Conservation (phyloP, 2,888 invertebrate genomes). For the Dynastes maya region DNA sequence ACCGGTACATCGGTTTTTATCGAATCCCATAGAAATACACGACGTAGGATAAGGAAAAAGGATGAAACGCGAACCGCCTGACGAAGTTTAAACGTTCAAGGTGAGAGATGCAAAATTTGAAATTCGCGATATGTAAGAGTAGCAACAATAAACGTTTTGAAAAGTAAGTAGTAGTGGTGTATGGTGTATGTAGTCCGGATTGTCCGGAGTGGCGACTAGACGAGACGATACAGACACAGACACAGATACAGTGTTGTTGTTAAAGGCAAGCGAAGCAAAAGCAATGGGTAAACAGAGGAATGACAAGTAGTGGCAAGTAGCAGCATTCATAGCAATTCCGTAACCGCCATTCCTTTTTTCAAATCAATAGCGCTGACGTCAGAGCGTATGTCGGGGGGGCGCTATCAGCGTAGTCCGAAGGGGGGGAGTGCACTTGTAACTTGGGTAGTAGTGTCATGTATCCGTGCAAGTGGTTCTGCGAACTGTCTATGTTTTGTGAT, state of each 20-base stretch:
- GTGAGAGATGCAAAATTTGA: constrained; percentile 33
- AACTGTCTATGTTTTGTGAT: constrained; percentile 69
- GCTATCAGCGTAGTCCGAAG: constrained; percentile 67
- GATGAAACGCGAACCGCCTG: background rate
- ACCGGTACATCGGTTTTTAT: no score
- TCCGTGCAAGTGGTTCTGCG: constrained; percentile 70
- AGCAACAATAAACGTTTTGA: background rate
- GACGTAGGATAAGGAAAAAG: background rate
- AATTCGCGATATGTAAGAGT: constrained; percentile 15
- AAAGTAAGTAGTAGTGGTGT: no score
- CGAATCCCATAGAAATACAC: background rate
- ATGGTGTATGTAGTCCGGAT: no score
- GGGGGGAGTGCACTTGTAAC: constrained; percentile 71
- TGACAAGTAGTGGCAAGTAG: constrained; percentile 1
- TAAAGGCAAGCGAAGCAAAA: constrained; percentile 7
- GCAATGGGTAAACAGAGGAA: constrained; percentile 4
- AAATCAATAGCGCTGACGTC: constrained; percentile 71
- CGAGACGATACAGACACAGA: constrained; percentile 6
- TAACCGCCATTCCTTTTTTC: constrained; percentile 67
- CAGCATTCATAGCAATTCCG: constrained; percentile 18
- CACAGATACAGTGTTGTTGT: no score
- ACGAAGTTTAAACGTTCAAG: constrained; percentile 26
- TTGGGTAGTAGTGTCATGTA: constrained; percentile 72
- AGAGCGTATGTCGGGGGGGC: constrained; percentile 67
- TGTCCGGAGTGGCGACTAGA: no score